These are phyloP conservation scores for Endotricha flammealis DNA, from an alignment of 2,888 invertebrate genomes.

Conservation along the genomic window DNA sequence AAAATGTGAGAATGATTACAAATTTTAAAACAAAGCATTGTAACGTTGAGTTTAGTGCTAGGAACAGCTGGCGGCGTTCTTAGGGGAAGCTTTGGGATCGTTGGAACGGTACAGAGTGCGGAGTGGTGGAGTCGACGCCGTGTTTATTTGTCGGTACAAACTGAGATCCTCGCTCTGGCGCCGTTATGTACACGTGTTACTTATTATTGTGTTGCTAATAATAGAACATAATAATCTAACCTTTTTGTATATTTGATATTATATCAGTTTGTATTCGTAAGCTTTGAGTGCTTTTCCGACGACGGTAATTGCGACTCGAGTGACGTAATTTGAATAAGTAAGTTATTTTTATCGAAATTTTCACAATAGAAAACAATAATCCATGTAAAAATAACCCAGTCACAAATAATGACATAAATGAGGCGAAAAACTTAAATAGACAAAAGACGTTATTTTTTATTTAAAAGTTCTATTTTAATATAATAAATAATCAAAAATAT, in stretches of 20 bases:
- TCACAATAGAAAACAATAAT: no score
- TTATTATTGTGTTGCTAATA: slow-evolving; percentile 1
- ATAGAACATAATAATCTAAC: not conserved
- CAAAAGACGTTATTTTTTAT: no score
- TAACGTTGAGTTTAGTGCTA: slow-evolving; percentile 71
- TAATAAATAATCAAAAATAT: no score
- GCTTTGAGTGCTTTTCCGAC: no score
- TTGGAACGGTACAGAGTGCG: slow-evolving; percentile 55
- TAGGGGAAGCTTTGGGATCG: slow-evolving; percentile 68
- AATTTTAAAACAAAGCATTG: slow-evolving; percentile 76
- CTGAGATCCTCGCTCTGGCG: slow-evolving; percentile 41
- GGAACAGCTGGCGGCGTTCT: slow-evolving; percentile 63
- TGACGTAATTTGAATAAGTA: no score
- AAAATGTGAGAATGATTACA: slow-evolving; percentile 78
- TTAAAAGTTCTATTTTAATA: no score
- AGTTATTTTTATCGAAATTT: no score
- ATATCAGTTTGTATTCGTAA: slow-evolving; percentile 20
- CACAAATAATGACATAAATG: no score
- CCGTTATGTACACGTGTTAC: slow-evolving; percentile 9
- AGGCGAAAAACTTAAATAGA: no score
- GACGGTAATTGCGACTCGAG: no score
- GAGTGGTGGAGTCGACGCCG: slow-evolving; percentile 58
- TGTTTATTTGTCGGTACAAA: slow-evolving; percentile 70
- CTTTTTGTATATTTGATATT: not conserved
- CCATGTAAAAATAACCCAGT: no score